phyloP scores from a whole-genome alignment of 1,140 invertebrate species.

The Vanessa atalanta region DNA sequence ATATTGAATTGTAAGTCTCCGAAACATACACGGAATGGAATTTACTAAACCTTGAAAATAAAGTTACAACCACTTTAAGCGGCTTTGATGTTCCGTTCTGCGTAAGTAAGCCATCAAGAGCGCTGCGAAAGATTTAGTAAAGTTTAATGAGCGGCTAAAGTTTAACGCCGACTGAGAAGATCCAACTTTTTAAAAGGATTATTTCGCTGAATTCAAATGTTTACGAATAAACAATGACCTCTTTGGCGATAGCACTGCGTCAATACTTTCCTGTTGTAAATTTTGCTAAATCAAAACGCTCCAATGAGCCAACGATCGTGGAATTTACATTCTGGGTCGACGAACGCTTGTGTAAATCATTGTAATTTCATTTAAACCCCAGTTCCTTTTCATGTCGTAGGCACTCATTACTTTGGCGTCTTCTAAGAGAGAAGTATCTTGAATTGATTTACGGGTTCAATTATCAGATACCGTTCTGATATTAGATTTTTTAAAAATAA shows the following conservation, averaged over 20 bases:
- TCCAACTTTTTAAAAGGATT: conserved; percentile 36
- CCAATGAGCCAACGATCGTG: conserved; percentile 22
- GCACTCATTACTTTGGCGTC: conserved; percentile 39
- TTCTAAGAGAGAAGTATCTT: conserved; percentile 13
- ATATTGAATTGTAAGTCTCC: conserved; percentile 12
- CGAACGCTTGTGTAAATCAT: conserved; percentile 55
- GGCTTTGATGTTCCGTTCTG: conserved; percentile 44
- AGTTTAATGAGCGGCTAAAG: conserved; percentile 48
- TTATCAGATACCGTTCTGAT: conserved; percentile 17
- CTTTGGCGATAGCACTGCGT: conserved; percentile 5
- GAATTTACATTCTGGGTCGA: conserved; percentile 55
- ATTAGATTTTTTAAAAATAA: neutral
- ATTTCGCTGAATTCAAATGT: conserved; percentile 20
- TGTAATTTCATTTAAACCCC: conserved; percentile 60
- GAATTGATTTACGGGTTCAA: conserved; percentile 26
- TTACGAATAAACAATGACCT: conserved; percentile 11
- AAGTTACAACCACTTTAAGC: conserved; percentile 32
- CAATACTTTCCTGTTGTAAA: conserved; percentile 17
- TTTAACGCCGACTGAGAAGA: conserved; percentile 32
- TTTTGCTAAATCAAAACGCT: conserved; percentile 46
- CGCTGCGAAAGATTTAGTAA: conserved; percentile 40
- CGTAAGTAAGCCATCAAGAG: conserved; percentile 43
- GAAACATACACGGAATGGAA: conserved; percentile 18
- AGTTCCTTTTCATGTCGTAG: conserved; percentile 45
- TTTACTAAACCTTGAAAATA: conserved; percentile 32